Conservation (phyloP, 37 sponge, comb jelly and placozoan species). For the Theonella swinhoei region DNA sequence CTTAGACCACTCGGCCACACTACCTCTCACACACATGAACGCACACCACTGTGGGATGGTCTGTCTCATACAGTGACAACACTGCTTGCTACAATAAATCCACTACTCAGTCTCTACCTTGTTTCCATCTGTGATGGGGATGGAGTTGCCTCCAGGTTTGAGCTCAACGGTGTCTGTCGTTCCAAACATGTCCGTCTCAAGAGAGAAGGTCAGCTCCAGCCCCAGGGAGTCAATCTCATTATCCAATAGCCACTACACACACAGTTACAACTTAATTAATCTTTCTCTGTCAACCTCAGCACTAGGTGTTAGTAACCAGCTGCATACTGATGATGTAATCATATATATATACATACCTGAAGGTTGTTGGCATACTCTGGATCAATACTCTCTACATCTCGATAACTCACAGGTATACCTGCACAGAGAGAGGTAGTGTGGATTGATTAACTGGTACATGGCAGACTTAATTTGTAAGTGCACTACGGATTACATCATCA, state of each 20-base stretch:
- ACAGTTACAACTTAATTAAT: no score
- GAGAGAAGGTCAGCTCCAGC: constrained; percentile 88
- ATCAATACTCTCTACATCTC: constrained; percentile 94
- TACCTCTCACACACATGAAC: no score
- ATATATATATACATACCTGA: no score
- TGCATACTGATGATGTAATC: no score
- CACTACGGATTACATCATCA: no score
- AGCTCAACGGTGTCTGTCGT: constrained; percentile 74
- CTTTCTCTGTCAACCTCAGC: no score
- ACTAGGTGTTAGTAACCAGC: no score
- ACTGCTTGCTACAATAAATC: no score
- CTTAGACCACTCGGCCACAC: constrained; percentile 66
- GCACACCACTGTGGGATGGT: no score
- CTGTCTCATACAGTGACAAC: no score
- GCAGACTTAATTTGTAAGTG: not conserved
- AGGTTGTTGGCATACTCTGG: constrained; percentile 95
- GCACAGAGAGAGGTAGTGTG: not conserved
- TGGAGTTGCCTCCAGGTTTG: constrained; percentile 69
- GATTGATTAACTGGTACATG: not conserved
- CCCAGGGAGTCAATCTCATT: constrained; percentile 85
- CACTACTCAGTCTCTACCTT: no score
- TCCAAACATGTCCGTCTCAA: constrained; percentile 94
- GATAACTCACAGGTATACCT: constrained; percentile 88
- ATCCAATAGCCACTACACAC: constrained; percentile 95
- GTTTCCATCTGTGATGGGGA: constrained; percentile 85